Percentiles rank a stretch among this genome's conserved stretches.
Conservation (phyloP, 2,888 invertebrate species). For the Athripsodes cinereus region DNA sequence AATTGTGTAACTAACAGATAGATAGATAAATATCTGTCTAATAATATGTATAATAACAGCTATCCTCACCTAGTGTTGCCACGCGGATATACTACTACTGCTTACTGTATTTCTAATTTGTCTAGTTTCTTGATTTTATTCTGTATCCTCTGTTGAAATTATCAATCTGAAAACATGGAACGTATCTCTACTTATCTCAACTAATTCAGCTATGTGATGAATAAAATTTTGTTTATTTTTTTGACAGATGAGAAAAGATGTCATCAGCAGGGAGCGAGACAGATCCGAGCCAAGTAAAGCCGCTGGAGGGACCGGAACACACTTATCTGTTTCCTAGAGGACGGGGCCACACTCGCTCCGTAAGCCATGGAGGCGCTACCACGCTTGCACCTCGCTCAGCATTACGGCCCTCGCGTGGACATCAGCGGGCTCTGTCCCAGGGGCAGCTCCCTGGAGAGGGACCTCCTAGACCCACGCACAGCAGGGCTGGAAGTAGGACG, state of each 20-base stretch:
- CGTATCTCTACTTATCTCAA: too few species aligned
- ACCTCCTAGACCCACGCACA: conserved; percentile 58
- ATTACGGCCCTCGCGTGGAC: conserved; percentile 68
- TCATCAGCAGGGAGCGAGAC: conserved; percentile 59
- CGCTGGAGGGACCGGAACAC: conserved; percentile 49
- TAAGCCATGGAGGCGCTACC: conserved; percentile 70
- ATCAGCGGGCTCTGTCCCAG: conserved; percentile 81
- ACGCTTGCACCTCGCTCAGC: conserved; percentile 55
- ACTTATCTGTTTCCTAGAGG: conserved; percentile 49
- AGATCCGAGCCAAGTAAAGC: conserved; percentile 43
- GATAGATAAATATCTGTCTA: too few species aligned
- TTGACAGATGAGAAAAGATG: conserved; percentile 61
- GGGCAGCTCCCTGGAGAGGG: conserved; percentile 72
- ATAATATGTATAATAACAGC: too few species aligned
- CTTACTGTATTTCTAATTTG: too few species aligned
- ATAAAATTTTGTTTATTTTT: conserved; percentile 15
- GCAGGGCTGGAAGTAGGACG: conserved; percentile 77
- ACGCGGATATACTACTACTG: too few species aligned
- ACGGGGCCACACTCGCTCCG: conserved; percentile 71
- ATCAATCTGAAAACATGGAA: too few species aligned
- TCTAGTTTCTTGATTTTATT: too few species aligned
- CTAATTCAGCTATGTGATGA: too few species aligned
- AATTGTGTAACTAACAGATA: too few species aligned
- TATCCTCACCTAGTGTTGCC: too few species aligned
- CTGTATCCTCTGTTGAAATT: too few species aligned